Conservation (phyloP, 53 echinoderm and acorn worm species). For the Luidia sarsii region DNA sequence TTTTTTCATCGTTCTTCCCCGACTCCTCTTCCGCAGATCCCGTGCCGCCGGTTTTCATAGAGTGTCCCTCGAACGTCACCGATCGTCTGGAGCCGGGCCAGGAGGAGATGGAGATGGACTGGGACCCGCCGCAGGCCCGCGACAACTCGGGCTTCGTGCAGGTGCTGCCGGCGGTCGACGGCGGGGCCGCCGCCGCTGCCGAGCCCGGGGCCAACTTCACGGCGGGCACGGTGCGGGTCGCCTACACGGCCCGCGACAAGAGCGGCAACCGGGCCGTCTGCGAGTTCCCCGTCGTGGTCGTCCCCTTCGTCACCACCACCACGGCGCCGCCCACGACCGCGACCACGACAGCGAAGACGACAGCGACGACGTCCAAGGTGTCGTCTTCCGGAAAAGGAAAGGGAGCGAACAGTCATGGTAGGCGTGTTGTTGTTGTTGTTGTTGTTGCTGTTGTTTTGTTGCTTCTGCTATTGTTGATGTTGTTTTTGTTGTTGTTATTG, state of each 20-base stretch:
- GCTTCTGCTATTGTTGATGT: no score
- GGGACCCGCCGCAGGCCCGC: constrained; percentile 50
- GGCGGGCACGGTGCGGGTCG: constrained; percentile 38
- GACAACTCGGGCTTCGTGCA: constrained; percentile 57
- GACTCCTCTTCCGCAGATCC: neutral
- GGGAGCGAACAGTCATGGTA: no score
- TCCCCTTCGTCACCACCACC: neutral
- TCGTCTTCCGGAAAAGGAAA: neutral
- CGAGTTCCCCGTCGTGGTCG: constrained; percentile 52
- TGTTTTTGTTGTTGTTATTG: no score
- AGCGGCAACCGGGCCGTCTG: constrained; percentile 44
- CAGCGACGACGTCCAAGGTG: neutral
- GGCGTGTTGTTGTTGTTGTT: no score
- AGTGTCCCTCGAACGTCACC: constrained; percentile 23
- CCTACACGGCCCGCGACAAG: constrained; percentile 58
- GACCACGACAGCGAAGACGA: constrained; percentile 7
- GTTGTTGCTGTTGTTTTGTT: no score
- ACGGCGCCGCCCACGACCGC: constrained; percentile 22
- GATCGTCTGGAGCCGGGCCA: neutral
- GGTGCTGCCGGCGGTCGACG: constrained; percentile 15
- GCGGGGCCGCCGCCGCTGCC: constrained; percentile 14
- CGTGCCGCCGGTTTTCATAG: constrained; percentile 8
- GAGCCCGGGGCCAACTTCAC: constrained; percentile 37
- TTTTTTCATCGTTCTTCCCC: neutral
- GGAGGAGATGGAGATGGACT: constrained; percentile 23